Percentiles rank a stretch among this genome's conserved stretches.
Conservation (phyloP, 2,113 vertebrate species). For the Gobiocypris rarus region DNA sequence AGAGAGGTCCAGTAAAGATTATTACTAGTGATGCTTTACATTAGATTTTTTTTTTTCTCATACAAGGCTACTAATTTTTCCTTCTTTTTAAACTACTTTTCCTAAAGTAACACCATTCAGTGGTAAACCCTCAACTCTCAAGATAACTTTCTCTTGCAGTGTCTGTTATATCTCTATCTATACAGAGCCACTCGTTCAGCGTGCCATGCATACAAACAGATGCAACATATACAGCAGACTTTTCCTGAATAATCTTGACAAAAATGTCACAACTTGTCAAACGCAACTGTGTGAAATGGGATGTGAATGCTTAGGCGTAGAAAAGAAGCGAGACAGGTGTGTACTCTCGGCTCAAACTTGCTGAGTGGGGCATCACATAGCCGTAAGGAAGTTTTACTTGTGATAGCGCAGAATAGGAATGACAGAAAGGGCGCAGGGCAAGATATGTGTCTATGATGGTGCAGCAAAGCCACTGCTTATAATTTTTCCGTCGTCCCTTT, state of each 20-base stretch:
- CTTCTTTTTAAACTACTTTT: neutral
- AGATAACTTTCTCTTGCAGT: neutral
- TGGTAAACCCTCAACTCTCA: neutral
- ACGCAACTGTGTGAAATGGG: neutral
- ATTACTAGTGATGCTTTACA: neutral
- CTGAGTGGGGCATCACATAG: neutral
- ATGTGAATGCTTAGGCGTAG: neutral
- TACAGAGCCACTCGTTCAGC: neutral
- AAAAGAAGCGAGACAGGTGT: slow-evolving; percentile 27
- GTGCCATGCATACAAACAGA: slow-evolving; percentile 8
- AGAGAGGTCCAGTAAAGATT: neutral
- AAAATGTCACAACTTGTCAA: slow-evolving; percentile 39
- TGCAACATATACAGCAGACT: neutral
- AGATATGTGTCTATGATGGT: neutral
- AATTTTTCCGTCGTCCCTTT: neutral
- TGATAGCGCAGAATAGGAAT: slow-evolving; percentile 15
- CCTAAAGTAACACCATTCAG: no score
- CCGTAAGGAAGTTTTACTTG: neutral
- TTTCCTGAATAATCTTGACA: slow-evolving; percentile 13
- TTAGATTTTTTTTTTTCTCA: neutral
- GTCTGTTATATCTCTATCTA: slow-evolving; percentile 1
- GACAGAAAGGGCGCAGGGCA: neutral
- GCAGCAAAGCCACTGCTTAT: neutral
- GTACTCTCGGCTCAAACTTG: slow-evolving; percentile 6
- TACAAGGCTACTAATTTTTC: neutral